Evolutionary conservation across 2,113 vertebrate genomes (phyloP).

Genomic region (Ariopsis seemanni): DNA sequence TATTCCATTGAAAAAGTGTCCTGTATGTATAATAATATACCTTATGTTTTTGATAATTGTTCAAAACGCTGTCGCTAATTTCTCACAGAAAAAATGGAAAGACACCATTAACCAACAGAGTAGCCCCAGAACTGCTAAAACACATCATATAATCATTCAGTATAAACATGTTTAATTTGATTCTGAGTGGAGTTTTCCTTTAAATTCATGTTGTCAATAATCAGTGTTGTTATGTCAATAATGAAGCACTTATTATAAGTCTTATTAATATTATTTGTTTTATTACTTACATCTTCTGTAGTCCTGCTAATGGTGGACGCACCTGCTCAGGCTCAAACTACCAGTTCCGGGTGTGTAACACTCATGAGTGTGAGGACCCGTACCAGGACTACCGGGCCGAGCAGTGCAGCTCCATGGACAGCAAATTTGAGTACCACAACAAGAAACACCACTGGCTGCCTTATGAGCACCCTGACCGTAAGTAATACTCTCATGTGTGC

Average conservation of each 20-base stretch:
- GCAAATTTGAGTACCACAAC: slow-evolving; percentile 83
- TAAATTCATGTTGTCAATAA: background rate
- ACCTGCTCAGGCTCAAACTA: slow-evolving; percentile 83
- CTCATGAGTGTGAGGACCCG: slow-evolving; percentile 82
- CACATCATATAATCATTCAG: background rate
- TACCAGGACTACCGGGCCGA: slow-evolving; percentile 87
- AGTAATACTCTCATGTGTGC: slow-evolving; percentile 56
- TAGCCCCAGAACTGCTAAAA: background rate
- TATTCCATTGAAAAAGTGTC: no score
- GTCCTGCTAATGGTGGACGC: slow-evolving; percentile 89
- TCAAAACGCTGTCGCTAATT: background rate
- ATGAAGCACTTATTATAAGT: background rate
- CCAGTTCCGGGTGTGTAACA: slow-evolving; percentile 92
- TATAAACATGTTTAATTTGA: background rate
- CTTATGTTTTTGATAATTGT: background rate
- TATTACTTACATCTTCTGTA: slow-evolving; percentile 52
- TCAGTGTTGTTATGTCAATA: background rate
- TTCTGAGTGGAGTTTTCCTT: background rate
- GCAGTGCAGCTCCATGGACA: slow-evolving; percentile 86
- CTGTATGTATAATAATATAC: no score
- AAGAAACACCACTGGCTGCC: slow-evolving; percentile 92
- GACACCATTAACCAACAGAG: background rate
- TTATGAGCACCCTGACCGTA: slow-evolving; percentile 89
- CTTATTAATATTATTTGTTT: background rate
- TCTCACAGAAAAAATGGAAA: background rate